Percentiles rank a stretch among this genome's conserved stretches.
phyloP scores from a whole-genome alignment of 1,140 invertebrate species.

The Colletes latitarsis region DNA sequence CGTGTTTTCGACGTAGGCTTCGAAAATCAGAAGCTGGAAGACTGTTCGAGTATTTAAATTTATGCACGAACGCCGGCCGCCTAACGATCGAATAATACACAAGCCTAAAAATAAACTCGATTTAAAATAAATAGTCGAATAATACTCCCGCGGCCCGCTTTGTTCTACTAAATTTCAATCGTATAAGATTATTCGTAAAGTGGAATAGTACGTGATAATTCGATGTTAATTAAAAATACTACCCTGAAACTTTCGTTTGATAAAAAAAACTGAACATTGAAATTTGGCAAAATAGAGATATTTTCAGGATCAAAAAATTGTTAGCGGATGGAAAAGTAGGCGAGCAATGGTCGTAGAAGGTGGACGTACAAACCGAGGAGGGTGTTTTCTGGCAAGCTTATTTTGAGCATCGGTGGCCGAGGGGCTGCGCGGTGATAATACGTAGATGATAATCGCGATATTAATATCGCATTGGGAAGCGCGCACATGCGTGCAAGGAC shows the following conservation, averaged over 20 bases:
- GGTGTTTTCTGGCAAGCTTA: conserved; percentile 55
- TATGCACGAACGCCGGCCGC: conserved; percentile 22
- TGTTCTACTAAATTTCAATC: no score
- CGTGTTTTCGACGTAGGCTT: not conserved
- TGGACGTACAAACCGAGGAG: conserved; percentile 37
- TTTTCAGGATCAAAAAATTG: not conserved
- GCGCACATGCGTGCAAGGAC: conserved; percentile 81
- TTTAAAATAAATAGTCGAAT: no score
- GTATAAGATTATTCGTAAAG: no score
- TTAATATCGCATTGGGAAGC: conserved; percentile 82
- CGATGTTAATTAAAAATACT: no score
- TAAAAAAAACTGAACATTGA: no score
- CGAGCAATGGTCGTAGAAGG: not conserved
- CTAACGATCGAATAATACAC: conserved; percentile 32
- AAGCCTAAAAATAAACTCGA: not conserved
- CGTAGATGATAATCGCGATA: conserved; percentile 82
- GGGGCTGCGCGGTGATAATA: conserved; percentile 75
- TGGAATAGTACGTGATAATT: no score
- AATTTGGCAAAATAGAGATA: no score
- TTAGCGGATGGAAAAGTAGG: not conserved
- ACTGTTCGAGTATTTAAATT: conserved; percentile 14
- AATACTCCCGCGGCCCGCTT: no score
- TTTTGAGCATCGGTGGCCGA: conserved; percentile 53
- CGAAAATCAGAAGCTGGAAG: not conserved
- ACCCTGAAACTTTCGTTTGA: no score